Evolutionary conservation across 2,113 vertebrate genomes (phyloP).

Genomic region (Labrus mixtus): DNA sequence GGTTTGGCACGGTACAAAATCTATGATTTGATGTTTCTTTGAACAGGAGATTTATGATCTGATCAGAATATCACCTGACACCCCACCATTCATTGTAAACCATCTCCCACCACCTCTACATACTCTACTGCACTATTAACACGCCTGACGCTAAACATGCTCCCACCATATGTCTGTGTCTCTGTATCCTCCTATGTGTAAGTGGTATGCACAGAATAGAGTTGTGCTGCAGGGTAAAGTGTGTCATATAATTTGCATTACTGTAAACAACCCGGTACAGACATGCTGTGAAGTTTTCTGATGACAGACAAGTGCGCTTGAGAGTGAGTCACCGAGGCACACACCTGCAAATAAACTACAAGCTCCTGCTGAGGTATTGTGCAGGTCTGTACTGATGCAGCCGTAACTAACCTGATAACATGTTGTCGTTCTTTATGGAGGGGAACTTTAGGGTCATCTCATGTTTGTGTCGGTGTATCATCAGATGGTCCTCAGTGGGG

Average conservation of each 20-base stretch:
- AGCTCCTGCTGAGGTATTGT: constrained; percentile 21
- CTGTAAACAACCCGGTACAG: constrained; percentile 58
- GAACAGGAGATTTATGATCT: constrained; percentile 28
- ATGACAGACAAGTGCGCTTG: constrained; percentile 59
- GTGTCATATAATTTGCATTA: constrained; percentile 50
- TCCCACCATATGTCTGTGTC: constrained; percentile 33
- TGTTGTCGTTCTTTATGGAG: constrained; percentile 98
- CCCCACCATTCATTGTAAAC: neutral
- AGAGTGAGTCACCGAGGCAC: constrained; percentile 53
- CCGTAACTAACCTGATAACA: constrained; percentile 94
- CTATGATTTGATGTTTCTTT: constrained; percentile 42
- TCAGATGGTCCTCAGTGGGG: constrained; percentile 98
- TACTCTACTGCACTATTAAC: constrained; percentile 2
- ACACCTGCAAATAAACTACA: constrained; percentile 57
- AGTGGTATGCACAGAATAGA: neutral
- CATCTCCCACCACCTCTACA: neutral
- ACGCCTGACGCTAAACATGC: constrained; percentile 7
- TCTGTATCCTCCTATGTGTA: constrained; percentile 10
- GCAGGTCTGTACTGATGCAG: constrained; percentile 25
- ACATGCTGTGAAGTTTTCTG: constrained; percentile 48
- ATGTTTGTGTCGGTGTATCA: constrained; percentile 99
- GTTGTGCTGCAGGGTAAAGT: constrained; percentile 13
- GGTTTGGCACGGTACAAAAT: constrained; percentile 32
- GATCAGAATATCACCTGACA: constrained; percentile 5
- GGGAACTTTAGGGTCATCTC: constrained; percentile 99